Evolutionary conservation across 1,140 invertebrate species (phyloP).

Genomic region (Tigriopus japonicus): DNA sequence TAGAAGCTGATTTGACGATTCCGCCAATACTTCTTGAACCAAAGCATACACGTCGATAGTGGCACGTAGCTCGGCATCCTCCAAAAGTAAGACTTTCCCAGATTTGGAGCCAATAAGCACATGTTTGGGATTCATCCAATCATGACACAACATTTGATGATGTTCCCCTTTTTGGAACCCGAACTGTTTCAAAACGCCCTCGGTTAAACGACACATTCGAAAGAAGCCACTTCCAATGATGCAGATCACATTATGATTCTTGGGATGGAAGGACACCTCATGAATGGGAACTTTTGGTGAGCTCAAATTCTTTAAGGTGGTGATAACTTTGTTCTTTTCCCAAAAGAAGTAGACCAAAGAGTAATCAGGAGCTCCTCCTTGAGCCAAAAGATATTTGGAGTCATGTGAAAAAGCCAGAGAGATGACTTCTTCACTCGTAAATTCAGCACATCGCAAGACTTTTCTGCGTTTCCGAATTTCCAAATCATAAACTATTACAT

Average conservation of each 20-base stretch:
- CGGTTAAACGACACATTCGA: constrained; percentile 53
- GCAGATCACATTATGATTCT: constrained; percentile 49
- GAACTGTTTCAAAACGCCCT: constrained; percentile 56
- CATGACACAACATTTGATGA: constrained; percentile 43
- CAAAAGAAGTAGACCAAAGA: constrained; percentile 58
- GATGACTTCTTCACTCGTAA: constrained; percentile 36
- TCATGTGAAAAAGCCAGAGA: constrained; percentile 56
- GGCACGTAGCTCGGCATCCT: not conserved
- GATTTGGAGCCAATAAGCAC: constrained; percentile 27
- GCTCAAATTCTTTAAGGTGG: not conserved
- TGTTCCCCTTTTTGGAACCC: constrained; percentile 61
- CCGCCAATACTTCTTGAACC: too few species aligned
- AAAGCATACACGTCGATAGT: too few species aligned
- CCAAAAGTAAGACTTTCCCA: constrained; percentile 3
- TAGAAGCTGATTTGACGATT: too few species aligned
- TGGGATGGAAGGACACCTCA: constrained; percentile 48
- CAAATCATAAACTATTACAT: constrained; percentile 31
- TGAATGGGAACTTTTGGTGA: not conserved
- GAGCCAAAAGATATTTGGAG: constrained; percentile 50
- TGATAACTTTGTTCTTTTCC: constrained; percentile 38
- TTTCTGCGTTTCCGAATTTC: constrained; percentile 28
- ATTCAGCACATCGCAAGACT: constrained; percentile 25
- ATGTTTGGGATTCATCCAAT: constrained; percentile 48
- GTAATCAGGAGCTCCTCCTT: constrained; percentile 58
- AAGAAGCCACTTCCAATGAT: constrained; percentile 44